Evolutionary conservation across 2,113 vertebrate species (phyloP).

Genomic region (Ancistrus triradiatus): DNA sequence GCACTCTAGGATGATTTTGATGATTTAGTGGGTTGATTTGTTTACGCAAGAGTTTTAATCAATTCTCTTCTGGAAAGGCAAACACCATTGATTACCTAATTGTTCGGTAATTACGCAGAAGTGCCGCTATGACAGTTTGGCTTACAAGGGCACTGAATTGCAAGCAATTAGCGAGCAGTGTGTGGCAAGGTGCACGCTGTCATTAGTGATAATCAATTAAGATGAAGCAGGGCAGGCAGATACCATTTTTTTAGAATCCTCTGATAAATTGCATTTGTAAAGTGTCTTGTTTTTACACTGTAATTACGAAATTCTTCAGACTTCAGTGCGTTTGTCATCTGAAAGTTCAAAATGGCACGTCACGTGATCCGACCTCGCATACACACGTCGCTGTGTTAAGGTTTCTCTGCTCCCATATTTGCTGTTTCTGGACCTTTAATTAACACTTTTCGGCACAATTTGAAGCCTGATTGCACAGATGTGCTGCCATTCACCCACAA

Average conservation of each 20-base stretch:
- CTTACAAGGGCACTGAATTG: constrained; percentile 45
- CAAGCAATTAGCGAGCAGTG: constrained; percentile 17
- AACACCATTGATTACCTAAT: constrained; percentile 55
- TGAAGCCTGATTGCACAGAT: too few species aligned
- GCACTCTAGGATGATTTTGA: neutral
- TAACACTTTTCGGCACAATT: too few species aligned
- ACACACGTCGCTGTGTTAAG: too few species aligned
- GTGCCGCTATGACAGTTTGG: constrained; percentile 51
- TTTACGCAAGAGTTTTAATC: constrained; percentile 40
- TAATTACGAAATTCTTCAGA: neutral
- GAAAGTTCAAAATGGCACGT: too few species aligned
- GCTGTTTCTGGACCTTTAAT: too few species aligned
- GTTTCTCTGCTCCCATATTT: too few species aligned
- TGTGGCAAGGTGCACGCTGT: constrained; percentile 39
- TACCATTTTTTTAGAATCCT: neutral
- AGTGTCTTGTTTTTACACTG: neutral
- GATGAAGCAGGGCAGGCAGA: constrained; percentile 47
- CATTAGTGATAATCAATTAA: constrained; percentile 54
- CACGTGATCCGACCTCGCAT: too few species aligned
- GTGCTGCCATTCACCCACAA: too few species aligned
- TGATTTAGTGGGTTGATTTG: constrained; percentile 12
- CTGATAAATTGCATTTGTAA: neutral
- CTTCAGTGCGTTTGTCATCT: neutral
- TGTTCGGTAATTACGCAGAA: constrained; percentile 56
- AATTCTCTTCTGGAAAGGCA: constrained; percentile 54